Conservation (phyloP, 92 coral and sea anemone genomes). For the Phymanthus crucifer region DNA sequence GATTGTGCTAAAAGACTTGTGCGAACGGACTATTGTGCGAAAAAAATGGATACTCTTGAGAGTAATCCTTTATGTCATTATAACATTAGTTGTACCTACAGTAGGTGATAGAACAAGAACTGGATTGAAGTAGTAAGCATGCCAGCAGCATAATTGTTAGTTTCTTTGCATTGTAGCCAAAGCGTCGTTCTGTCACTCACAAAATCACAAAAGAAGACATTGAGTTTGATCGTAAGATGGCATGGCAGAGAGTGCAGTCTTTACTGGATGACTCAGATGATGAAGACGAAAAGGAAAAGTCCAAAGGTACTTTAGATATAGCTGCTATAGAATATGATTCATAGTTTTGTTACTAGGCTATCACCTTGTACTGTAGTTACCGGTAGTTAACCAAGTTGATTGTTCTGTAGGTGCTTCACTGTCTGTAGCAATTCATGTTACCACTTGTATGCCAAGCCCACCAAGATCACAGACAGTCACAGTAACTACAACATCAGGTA, state of each 20-base stretch:
- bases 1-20: too few species aligned
- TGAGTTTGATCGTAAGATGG: constrained; percentile 54
- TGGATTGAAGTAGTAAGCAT: background rate
- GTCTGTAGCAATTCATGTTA: constrained; percentile 25
- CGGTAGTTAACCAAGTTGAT: background rate
- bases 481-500: constrained; percentile 15
- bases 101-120: too few species aligned
- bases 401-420: constrained; percentile 2
- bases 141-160: background rate
- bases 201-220: constrained; percentile 60
- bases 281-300: constrained; percentile 41
- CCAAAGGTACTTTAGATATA: background rate
- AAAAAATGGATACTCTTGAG: too few species aligned
- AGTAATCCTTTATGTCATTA: too few species aligned
- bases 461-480: constrained; percentile 5
- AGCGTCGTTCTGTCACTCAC: constrained; percentile 37
- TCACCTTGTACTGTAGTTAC: background rate
- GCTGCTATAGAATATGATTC: too few species aligned
- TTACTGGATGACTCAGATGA: constrained; percentile 56
- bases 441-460: constrained; percentile 25
- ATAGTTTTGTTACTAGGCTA: too few species aligned
- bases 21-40: too few species aligned
- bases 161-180: constrained; percentile 20
- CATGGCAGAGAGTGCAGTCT: constrained; percentile 60
- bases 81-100: too few species aligned